Evolutionary conservation across 2,888 invertebrate species (phyloP).

Genomic region (Agapostemon virescens): DNA sequence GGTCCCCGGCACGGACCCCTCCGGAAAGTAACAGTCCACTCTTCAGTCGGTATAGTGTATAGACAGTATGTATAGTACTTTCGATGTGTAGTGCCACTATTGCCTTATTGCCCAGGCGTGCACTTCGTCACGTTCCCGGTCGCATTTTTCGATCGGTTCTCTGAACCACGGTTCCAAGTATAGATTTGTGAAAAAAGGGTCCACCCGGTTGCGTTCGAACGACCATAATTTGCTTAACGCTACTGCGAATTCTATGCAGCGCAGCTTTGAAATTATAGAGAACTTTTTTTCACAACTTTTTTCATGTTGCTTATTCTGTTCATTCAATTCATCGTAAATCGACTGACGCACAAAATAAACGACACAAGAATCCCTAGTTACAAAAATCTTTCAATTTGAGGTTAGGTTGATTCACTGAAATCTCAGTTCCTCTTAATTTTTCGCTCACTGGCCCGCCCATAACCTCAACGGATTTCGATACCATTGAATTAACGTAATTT

Average conservation of each 20-base stretch:
- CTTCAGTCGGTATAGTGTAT: background rate
- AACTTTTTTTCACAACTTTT: too few species aligned
- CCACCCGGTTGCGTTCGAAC: background rate
- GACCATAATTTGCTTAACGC: background rate
- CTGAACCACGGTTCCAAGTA: background rate
- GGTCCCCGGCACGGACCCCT: background rate
- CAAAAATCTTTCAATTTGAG: too few species aligned
- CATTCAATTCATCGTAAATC: too few species aligned
- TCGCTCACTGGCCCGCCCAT: too few species aligned
- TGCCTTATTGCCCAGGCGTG: background rate
- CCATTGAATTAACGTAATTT: too few species aligned
- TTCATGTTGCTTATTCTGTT: background rate
- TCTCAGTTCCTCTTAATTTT: too few species aligned
- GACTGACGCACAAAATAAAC: too few species aligned
- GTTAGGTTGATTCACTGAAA: too few species aligned
- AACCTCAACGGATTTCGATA: too few species aligned
- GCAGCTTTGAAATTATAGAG: background rate
- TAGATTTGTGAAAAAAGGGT: background rate
- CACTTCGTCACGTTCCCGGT: background rate
- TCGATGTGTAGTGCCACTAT: slow-evolving; percentile 1
- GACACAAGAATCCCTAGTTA: too few species aligned
- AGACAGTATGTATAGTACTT: background rate
- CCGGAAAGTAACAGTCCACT: slow-evolving; percentile 12
- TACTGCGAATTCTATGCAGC: background rate
- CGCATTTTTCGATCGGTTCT: background rate